A percentile compares a stretch with the other conserved stretches of the same genome.
These are phyloP conservation scores for Cryptotis parvus DNA, from an alignment of 2,113 vertebrate species.

Conservation along the genomic window DNA sequence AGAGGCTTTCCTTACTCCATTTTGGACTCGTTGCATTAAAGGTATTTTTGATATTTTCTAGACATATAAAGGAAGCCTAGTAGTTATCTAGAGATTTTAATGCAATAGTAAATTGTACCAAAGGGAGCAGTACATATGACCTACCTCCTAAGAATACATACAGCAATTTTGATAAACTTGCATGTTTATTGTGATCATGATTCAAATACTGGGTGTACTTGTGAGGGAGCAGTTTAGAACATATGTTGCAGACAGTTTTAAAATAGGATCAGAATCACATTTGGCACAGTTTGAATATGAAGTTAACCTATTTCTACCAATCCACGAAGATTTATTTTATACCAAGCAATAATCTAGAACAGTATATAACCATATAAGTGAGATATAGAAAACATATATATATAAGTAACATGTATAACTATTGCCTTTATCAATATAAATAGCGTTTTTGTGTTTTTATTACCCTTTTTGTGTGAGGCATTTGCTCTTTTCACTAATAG, in stretches of 20 bases:
- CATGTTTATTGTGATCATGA: neutral
- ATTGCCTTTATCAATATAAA: neutral
- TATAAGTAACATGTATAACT: too few relatives aligned
- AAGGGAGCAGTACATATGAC: neutral
- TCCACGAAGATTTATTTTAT: neutral
- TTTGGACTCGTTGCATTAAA: too few relatives aligned
- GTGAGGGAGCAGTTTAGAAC: neutral
- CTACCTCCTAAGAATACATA: neutral
- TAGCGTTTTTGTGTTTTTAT: neutral
- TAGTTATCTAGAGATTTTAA: neutral
- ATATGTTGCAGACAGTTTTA: neutral
- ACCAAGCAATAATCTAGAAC: neutral
- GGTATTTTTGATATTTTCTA: neutral
- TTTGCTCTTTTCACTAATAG: neutral
- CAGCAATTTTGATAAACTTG: neutral
- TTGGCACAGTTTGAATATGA: conserved; percentile 11
- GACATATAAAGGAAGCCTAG: neutral
- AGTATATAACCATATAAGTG: neutral
- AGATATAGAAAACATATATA: neutral
- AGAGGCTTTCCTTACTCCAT: too few relatives aligned
- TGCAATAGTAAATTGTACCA: neutral
- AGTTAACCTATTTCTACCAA: neutral
- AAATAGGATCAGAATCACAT: neutral
- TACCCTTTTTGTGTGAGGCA: neutral
- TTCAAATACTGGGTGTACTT: neutral